Conservation (phyloP, 2,888 invertebrate species). For the Archips crataeganus region DNA sequence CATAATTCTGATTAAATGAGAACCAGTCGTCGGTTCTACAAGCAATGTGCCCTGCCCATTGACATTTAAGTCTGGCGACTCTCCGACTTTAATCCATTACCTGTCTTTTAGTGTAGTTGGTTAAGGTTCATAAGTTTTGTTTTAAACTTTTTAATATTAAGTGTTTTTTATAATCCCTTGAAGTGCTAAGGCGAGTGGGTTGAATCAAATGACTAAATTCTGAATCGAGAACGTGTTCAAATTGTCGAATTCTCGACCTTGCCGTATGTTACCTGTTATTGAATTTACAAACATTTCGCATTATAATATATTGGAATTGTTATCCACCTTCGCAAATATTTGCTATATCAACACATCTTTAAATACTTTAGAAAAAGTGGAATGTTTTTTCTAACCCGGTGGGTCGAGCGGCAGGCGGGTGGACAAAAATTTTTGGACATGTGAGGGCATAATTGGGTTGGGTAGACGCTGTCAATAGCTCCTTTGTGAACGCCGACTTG, state of each 20-base stretch:
- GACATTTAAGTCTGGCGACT: no score
- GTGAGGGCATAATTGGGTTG: conserved; percentile 71
- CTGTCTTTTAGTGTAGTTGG: not conserved
- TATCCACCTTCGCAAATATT: conserved; percentile 35
- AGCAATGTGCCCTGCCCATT: no score
- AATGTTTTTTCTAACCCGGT: conserved; percentile 55
- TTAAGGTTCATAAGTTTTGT: not conserved
- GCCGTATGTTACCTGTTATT: conserved; percentile 25
- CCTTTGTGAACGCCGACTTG: conserved; percentile 73
- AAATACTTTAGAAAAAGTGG: conserved; percentile 28
- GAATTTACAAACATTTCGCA: conserved; percentile 21
- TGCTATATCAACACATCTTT: conserved; percentile 33
- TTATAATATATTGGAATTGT: conserved; percentile 35
- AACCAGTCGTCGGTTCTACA: no score
- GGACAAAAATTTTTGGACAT: conserved; percentile 63
- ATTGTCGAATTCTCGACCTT: conserved; percentile 12
- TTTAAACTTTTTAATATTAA: not conserved
- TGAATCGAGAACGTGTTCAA: conserved; percentile 7
- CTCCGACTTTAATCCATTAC: not conserved
- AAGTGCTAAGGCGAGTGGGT: conserved; percentile 23
- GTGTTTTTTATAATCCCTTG: conserved; percentile 14
- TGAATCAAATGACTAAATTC: conserved; percentile 14
- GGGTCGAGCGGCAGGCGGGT: conserved; percentile 53
- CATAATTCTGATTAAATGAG: no score
- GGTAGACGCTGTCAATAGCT: conserved; percentile 64